A percentile compares a stretch with the other conserved stretches of the same genome.
phyloP scores from a whole-genome alignment of 2,888 invertebrate genomes.

The Gandaritis pyraliata region DNA sequence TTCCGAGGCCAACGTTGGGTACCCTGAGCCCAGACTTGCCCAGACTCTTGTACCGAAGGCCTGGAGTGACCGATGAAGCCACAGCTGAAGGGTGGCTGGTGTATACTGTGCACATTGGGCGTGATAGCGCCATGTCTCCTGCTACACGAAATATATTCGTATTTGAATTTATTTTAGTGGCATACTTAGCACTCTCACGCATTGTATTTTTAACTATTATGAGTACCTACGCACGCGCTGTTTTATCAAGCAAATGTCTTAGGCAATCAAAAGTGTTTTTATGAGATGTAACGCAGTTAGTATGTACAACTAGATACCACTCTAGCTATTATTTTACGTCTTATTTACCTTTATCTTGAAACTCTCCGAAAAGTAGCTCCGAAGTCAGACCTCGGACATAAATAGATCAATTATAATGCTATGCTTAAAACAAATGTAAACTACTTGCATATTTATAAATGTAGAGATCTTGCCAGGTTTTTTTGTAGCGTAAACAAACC shows the following conservation, averaged over 20 bases:
- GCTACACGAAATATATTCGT: slow-evolving; percentile 44
- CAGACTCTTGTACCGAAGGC: slow-evolving; percentile 95
- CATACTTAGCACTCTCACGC: slow-evolving; percentile 6
- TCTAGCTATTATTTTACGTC: background rate
- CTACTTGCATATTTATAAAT: too few relatives aligned
- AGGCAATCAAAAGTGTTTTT: too few relatives aligned
- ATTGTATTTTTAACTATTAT: slow-evolving; percentile 17
- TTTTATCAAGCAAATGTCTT: background rate
- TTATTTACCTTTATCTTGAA: slow-evolving; percentile 32
- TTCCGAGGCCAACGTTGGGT: slow-evolving; percentile 96
- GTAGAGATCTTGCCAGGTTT: too few relatives aligned
- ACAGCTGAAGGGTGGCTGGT: slow-evolving; percentile 85
- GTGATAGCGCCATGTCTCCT: slow-evolving; percentile 69
- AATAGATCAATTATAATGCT: slow-evolving; percentile 3
- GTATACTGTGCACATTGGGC: slow-evolving; percentile 78
- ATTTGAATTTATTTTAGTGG: background rate
- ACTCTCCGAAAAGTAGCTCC: slow-evolving; percentile 30
- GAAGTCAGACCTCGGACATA: slow-evolving; percentile 31
- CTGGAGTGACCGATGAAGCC: slow-evolving; percentile 89
- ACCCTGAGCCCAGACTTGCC: slow-evolving; percentile 98
- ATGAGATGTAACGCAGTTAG: too few relatives aligned
- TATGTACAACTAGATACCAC: too few relatives aligned
- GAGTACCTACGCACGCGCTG: slow-evolving; percentile 5
- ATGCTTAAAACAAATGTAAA: background rate
- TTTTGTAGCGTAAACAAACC: too few relatives aligned